Evolutionary conservation across 2,797 vertebrate species (phyloP).

Genomic region (Sitta carolinensis): DNA sequence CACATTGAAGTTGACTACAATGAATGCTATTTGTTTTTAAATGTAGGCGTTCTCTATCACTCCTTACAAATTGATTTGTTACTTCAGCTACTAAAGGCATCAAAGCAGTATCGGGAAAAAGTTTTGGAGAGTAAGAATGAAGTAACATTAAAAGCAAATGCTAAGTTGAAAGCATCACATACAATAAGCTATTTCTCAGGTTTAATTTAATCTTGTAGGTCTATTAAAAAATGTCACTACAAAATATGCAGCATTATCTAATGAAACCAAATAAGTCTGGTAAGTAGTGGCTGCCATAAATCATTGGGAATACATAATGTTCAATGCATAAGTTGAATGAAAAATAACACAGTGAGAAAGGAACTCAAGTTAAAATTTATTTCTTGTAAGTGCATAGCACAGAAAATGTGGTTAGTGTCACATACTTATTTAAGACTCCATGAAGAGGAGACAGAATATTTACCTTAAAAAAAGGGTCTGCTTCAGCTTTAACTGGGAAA

Average conservation of each 20-base stretch:
- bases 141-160: not conserved
- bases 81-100: not conserved
- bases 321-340: conserved; percentile 17
- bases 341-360: conserved; percentile 21
- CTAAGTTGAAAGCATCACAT: not conserved
- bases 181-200: not conserved
- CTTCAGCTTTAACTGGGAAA: not conserved
- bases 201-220: not conserved
- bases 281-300: conserved; percentile 18
- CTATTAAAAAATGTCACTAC: not conserved
- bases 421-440: conserved; percentile 23
- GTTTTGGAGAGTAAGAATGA: not conserved
- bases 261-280: conserved; percentile 4
- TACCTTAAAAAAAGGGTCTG: not conserved
- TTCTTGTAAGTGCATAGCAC: not conserved
- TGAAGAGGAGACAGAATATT: not conserved
- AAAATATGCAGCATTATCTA: conserved; percentile 17
- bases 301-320: not conserved
- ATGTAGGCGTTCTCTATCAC: not conserved
- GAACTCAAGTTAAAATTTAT: conserved; percentile 21
- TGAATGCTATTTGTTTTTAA: not conserved
- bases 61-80: not conserved
- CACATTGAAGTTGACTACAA: not conserved
- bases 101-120: not conserved
- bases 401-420: conserved; percentile 15